These are phyloP conservation scores for Acleris holmiana DNA, from an alignment of 2,888 invertebrate genomes.

Conservation along the genomic window DNA sequence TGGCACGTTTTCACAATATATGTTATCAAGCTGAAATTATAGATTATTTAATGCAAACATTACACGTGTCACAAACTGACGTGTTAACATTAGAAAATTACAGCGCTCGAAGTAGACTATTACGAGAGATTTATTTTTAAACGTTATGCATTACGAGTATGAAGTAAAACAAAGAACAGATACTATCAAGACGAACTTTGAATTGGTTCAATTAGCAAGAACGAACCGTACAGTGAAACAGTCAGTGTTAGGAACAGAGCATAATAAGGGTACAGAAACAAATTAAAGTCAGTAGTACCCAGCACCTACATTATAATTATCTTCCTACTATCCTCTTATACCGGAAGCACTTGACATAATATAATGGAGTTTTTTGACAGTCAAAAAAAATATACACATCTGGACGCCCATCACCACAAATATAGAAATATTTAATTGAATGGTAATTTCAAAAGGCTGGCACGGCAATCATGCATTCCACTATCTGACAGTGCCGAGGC, in stretches of 20 bases:
- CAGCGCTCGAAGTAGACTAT: slow-evolving; percentile 8
- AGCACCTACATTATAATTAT: no score
- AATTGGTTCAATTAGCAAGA: slow-evolving; percentile 35
- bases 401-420: no score
- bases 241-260: neutral
- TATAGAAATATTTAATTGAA: no score
- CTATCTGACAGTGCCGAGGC: slow-evolving; percentile 8
- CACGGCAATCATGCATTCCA: neutral
- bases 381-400: no score
- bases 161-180: slow-evolving; percentile 27
- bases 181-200: slow-evolving; percentile 26
- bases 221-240: slow-evolving; percentile 5
- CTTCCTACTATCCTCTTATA: no score
- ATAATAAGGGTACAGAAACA: no score
- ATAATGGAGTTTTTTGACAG: no score
- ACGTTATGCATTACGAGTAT: slow-evolving; percentile 31
- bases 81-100: neutral
- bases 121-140: slow-evolving; percentile 34
- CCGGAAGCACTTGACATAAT: no score
- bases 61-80: slow-evolving; percentile 9
- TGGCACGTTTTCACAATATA: slow-evolving; percentile 28
- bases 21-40: slow-evolving; percentile 21
- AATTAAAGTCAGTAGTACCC: no score
- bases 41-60: slow-evolving; percentile 22
- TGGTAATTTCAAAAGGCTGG: neutral